Base-by-base conservation (phyloP, 2,797 vertebrate species). In the Aselliscus stoliczkanus region DNA sequence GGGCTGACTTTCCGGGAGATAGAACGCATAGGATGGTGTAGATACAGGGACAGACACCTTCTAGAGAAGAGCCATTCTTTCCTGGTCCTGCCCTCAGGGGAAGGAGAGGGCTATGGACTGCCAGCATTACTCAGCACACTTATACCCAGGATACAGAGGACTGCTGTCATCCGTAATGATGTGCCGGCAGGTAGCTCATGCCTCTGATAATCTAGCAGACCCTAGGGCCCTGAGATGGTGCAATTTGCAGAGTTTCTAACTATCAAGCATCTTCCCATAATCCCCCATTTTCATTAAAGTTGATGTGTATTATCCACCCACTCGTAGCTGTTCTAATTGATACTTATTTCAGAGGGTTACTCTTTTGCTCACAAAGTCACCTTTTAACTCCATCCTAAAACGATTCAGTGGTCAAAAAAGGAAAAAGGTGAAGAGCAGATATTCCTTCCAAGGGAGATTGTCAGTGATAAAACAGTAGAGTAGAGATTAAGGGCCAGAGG, bases 261-360 rank as follows among this genome's bases (percentile, higher is more conserved):
- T 93, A 77, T 81, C 73, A 47, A 94, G 2, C 75, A 5, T 21
- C 62, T 72, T 72, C 88, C 87, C 64, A 27, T 64, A 92, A 70
- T 39, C 37, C 75, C 89, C 80, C n/a, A 82, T 21, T 23, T 95
- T 93, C 64, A 20, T 92, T 84, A 25, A 86, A 79, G 81, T 29
- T 42, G 42, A 47, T 88, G 52, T 79, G 94, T 90, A 12, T 82
- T 88, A 62, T 94, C 88, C 70, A 69, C 90, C 93, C 65, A 88
- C 60, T 79, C 64, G 73, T 93, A 84, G 92, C 94, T 4, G 1
- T 39, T 56, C 44, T 75, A 70, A 97, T 96, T 84, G 52, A 97
- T 97, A 96, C 96, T 97, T 97, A 97, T 82, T 94, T 93, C 90
- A 93, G 88, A 69, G 27, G 7, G 73, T 90, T 77, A 25, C 67